Conservation (phyloP, 2,797 vertebrate species). For the Sorex maritimensis region DNA sequence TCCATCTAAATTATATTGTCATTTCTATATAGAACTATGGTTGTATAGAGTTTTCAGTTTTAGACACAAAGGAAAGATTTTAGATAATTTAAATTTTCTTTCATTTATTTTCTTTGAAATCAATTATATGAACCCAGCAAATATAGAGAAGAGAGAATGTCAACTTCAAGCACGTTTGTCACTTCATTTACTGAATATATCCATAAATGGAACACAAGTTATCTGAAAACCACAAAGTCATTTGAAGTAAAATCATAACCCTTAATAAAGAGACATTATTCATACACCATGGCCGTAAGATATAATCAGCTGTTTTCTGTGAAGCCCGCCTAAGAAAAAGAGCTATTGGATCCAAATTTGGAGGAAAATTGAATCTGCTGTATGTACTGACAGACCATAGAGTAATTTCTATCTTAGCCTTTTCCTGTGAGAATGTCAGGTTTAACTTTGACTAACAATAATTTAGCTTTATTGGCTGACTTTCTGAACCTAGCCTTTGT, state of each 20-base stretch:
- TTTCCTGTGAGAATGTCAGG: neutral
- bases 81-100: slow-evolving; percentile 1
- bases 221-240: slow-evolving; percentile 9
- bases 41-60: slow-evolving; percentile 22
- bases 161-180: neutral
- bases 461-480: neutral
- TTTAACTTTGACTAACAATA: slow-evolving; percentile 32
- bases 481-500: neutral
- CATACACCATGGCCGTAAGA: neutral
- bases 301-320: neutral
- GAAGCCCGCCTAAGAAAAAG: neutral
- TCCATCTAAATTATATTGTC: slow-evolving; percentile 28
- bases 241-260: slow-evolving; percentile 44
- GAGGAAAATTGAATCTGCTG: neutral
- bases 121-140: slow-evolving; percentile 35
- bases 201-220: slow-evolving; percentile 4
- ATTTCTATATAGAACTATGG: slow-evolving; percentile 43
- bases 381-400: neutral
- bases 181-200: slow-evolving; percentile 6
- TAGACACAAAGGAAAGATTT: neutral
- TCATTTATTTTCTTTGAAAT: slow-evolving; percentile 52
- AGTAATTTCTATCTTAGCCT: neutral
- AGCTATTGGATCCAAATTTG: neutral
- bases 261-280: neutral
- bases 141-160: slow-evolving; percentile 9